Evolutionary conservation across 2,888 invertebrate species (phyloP).

Genomic region (Microdon myrmicae): DNA sequence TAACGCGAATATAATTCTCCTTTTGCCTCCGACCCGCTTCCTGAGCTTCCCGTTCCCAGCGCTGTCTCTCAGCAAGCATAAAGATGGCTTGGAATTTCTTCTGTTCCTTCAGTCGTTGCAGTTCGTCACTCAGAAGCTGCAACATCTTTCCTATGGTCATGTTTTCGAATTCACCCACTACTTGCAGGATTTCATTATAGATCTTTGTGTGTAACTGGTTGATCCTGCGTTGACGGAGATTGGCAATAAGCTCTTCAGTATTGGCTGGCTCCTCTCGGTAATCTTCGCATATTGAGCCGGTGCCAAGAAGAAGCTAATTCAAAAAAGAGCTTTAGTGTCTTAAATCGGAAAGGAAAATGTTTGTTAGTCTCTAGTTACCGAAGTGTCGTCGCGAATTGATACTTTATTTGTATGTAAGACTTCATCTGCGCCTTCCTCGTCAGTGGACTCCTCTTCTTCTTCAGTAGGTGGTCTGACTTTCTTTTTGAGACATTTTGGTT

Average conservation of each 20-base stretch:
- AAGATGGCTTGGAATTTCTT: slow-evolving; percentile 82
- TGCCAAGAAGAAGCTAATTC: slow-evolving; percentile 6
- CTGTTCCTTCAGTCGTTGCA: slow-evolving; percentile 80
- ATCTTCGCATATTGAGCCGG: no score
- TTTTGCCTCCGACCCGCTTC: slow-evolving; percentile 83
- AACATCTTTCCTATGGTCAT: slow-evolving; percentile 77
- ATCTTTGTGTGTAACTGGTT: slow-evolving; percentile 55
- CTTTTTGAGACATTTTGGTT: slow-evolving; percentile 57
- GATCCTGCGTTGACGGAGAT: slow-evolving; percentile 58
- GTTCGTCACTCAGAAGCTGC: slow-evolving; percentile 81
- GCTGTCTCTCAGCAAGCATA: slow-evolving; percentile 80
- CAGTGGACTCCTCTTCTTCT: neutral
- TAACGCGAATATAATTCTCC: slow-evolving; percentile 76
- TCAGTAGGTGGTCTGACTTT: slow-evolving; percentile 16
- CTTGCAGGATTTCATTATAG: slow-evolving; percentile 68
- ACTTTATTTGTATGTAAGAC: no score
- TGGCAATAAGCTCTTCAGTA: slow-evolving; percentile 57
- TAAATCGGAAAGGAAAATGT: no score
- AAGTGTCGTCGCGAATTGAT: neutral
- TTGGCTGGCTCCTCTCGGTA: slow-evolving; percentile 57
- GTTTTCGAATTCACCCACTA: slow-evolving; percentile 77
- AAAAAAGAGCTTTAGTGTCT: no score
- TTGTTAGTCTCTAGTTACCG: slow-evolving; percentile 7
- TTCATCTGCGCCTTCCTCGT: neutral
- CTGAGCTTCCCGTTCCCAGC: slow-evolving; percentile 79